Evolutionary conservation across 2,888 invertebrate genomes (phyloP).

Genomic region (Dryobota labecula): DNA sequence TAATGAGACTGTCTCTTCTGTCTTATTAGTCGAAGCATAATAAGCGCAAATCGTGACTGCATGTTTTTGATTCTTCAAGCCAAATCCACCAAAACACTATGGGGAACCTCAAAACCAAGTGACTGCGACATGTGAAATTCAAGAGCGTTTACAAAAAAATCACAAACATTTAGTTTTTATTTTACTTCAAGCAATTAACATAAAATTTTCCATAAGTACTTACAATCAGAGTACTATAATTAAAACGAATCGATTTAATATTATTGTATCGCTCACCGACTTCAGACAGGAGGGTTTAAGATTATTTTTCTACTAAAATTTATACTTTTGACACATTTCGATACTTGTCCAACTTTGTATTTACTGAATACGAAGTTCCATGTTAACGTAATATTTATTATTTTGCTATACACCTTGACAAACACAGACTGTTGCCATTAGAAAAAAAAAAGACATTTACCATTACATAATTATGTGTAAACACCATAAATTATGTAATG

Average conservation of each 20-base stretch:
- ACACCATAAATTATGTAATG: too few relatives aligned
- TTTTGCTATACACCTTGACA: conserved; percentile 43
- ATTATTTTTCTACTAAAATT: conserved; percentile 44
- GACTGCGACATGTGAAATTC: neutral
- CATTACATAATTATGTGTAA: neutral
- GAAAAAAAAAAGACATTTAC: neutral
- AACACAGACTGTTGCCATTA: neutral
- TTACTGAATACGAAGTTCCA: conserved; percentile 41
- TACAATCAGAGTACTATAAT: conserved; percentile 8
- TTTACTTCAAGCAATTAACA: neutral
- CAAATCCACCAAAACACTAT: neutral
- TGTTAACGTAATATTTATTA: conserved; percentile 44
- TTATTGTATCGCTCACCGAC: conserved; percentile 29
- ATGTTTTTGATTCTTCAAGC: neutral
- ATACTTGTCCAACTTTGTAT: conserved; percentile 40
- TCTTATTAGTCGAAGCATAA: neutral
- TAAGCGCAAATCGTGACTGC: neutral
- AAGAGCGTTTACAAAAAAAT: too few relatives aligned
- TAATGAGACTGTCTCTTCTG: neutral
- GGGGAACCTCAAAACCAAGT: neutral
- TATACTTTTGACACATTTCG: conserved; percentile 29
- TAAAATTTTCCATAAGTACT: neutral
- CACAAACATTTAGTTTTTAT: neutral
- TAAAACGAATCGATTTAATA: conserved; percentile 26
- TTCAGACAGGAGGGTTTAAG: conserved; percentile 23